phyloP scores from a whole-genome alignment of 1,140 invertebrate species.

The Bombus confusus region DNA sequence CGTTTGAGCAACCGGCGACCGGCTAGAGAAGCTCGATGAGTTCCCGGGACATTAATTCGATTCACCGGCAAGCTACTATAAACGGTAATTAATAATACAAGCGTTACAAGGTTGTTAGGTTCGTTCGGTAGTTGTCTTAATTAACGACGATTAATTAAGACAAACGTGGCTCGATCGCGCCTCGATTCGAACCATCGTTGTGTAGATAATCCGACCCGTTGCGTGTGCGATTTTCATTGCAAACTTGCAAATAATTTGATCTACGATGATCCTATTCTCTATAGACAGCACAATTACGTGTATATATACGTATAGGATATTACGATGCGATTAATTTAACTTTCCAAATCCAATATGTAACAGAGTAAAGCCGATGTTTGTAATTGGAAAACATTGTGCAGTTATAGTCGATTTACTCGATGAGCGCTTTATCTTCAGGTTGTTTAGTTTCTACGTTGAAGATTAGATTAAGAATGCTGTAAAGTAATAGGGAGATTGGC shows the following conservation, averaged over 20 bases:
- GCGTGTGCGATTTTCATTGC: neutral
- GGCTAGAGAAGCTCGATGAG: neutral
- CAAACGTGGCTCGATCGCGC: constrained; percentile 24
- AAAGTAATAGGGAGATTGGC: neutral
- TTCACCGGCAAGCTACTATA: neutral
- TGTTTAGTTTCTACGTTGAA: neutral
- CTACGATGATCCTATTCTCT: neutral
- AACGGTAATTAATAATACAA: constrained; percentile 32
- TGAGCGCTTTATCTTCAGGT: neutral
- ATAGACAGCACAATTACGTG: neutral
- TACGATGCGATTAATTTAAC: neutral
- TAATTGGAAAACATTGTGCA: too few relatives aligned
- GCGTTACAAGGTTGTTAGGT: neutral
- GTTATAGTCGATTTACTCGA: too few relatives aligned
- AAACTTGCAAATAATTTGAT: neutral
- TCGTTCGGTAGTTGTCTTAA: constrained; percentile 19
- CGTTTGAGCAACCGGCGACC: neutral
- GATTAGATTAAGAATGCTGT: neutral
- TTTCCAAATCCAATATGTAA: neutral
- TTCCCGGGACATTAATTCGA: constrained; percentile 6
- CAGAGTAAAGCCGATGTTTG: neutral
- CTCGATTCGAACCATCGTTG: neutral
- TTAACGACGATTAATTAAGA: constrained; percentile 42
- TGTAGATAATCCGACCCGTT: neutral
- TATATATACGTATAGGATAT: neutral